Evolutionary conservation across 2,797 vertebrate genomes (phyloP).

Genomic region (Cheirogaleus major): DNA sequence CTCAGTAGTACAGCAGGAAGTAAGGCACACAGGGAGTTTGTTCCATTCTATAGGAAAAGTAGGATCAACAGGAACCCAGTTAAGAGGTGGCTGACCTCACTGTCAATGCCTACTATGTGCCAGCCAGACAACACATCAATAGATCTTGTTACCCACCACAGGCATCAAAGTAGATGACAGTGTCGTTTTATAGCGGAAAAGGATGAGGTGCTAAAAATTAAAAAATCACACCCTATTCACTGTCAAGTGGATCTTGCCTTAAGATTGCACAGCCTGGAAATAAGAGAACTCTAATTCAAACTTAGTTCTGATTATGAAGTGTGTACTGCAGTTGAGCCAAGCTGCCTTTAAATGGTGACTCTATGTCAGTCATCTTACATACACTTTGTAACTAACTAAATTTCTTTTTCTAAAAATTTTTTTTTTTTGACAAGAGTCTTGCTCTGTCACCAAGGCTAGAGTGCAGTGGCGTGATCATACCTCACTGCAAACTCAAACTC

Average conservation of each 20-base stretch:
- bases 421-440: not conserved
- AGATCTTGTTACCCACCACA: not conserved
- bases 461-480: not conserved
- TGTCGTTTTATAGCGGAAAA: not conserved
- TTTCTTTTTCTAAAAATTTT: not conserved
- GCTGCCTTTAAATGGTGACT: not conserved
- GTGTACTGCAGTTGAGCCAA: not conserved
- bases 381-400: not conserved
- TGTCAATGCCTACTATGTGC: not conserved
- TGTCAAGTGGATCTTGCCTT: not conserved
- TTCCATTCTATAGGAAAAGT: not conserved
- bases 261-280: not conserved
- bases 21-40: not conserved
- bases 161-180: not conserved
- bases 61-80: not conserved
- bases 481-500: not conserved
- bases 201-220: not conserved
- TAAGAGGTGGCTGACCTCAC: not conserved
- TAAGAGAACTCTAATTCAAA: not conserved
- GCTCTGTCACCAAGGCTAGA: not conserved
- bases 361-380: not conserved
- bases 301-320: not conserved
- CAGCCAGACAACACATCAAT: not conserved
- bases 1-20: not conserved
- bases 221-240: not conserved